Base-by-base conservation (phyloP, 2,888 invertebrate genomes). In the Thymelicus sylvestris region DNA sequence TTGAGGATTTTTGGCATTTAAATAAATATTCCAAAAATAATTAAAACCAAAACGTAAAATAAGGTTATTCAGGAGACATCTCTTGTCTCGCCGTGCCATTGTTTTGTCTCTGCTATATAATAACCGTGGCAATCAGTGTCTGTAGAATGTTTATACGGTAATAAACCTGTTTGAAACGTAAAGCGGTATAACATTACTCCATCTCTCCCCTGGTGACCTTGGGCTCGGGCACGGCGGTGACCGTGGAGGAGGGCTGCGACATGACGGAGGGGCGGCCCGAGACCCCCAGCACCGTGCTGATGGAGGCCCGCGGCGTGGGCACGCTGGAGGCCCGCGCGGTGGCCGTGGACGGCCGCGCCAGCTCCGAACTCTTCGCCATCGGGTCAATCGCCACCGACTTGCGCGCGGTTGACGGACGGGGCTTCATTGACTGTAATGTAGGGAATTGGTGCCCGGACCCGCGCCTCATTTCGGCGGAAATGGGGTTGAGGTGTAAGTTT, bases 361-460 rank as follows among this genome's bases (percentile, higher is more conserved):
- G 41, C 41, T 69, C 72, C 13, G 75, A 68, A 1, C n/a, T 24
- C 44, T 70, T 73, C 7, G 72, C 69, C 59, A 73, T 73, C 0
- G 79, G 75, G 65, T 80, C 79, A 39, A 81, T 81, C 10, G 74
- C 80, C 5, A 82, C 80, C 2, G 83, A 82, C 74, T 84, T 85
- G 66, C 75, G 78, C 8, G 74, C 66, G 12, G 62, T 76, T 94
- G 83, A 95, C 95, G 67, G 94, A 92, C 78, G 96, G 92, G 67
- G 74, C 60, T 61, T 75, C 41, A 57, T 67, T 47, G 52, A 67
- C 74, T 75, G 47, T 6, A 41, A 31, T 0, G 31, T 5, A 31
- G 31, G 5, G 3, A 19, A 19, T 19, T 19, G 2, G 19, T 19
- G 19, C 31, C 31, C 31, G 31, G 31, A 31, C 31, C 31, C 31